Evolutionary conservation across 1,140 invertebrate genomes (phyloP).

Genomic region (Plectrocnemia conspersa): DNA sequence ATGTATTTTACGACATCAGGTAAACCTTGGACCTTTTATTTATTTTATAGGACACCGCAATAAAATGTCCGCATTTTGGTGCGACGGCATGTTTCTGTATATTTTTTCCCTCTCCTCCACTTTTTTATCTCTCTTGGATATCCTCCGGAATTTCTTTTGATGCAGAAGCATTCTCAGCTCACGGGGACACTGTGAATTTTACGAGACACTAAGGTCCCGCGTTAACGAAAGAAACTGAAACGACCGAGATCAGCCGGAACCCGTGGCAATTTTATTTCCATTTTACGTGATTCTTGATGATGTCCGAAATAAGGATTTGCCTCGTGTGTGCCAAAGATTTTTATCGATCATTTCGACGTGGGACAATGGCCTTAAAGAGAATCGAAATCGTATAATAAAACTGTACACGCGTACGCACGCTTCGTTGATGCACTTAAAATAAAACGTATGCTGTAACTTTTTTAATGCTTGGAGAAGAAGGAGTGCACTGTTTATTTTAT

Average conservation of each 20-base stretch:
- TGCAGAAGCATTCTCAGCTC: background rate
- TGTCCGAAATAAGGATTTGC: too few species aligned
- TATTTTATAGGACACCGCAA: conserved; percentile 35
- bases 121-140: conserved; percentile 24
- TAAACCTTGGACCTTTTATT: conserved; percentile 32
- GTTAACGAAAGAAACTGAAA: conserved; percentile 9
- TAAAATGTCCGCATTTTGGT: conserved; percentile 28
- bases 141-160: conserved; percentile 9
- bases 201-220: conserved; percentile 19
- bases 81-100: conserved; percentile 10
- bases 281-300: background rate
- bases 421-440: too few species aligned
- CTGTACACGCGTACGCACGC: too few species aligned
- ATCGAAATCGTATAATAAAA: too few species aligned
- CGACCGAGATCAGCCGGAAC: too few species aligned
- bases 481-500: too few species aligned
- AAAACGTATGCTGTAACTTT: too few species aligned
- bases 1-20: conserved; percentile 33
- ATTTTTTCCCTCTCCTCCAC: background rate
- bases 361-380: too few species aligned
- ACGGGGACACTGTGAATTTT: conserved; percentile 13
- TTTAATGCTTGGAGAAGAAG: too few species aligned
- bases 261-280: conserved; percentile 8
- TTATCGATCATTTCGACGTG: too few species aligned
- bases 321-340: too few species aligned